These are phyloP conservation scores for Stichopus chloronotus DNA, from an alignment of 35 echinoderm and acorn worm species.

Conservation along the genomic window DNA sequence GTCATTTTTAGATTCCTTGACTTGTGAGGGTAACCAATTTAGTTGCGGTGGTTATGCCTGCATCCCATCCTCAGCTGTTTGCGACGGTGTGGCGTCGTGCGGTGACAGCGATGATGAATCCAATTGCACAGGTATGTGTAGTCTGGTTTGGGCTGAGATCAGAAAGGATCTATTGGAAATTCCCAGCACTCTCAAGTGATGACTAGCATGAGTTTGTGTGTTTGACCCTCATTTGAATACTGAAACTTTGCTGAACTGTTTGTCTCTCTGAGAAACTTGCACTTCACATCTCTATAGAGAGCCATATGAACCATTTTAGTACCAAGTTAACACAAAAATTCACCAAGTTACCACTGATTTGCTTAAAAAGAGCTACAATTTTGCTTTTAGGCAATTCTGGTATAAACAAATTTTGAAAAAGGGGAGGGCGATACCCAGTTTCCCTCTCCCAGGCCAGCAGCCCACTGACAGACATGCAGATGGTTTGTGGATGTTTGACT, in stretches of 20 bases:
- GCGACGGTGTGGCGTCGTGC: slow-evolving; percentile 34
- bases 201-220: background rate
- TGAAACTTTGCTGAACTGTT: background rate
- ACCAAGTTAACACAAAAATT: too few relatives aligned
- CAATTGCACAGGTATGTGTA: slow-evolving; percentile 22
- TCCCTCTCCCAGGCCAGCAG: too few relatives aligned
- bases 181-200: background rate
- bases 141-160: background rate
- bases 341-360: too few relatives aligned
- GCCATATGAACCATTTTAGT: too few relatives aligned
- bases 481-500: too few relatives aligned
- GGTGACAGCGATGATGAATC: background rate
- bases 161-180: background rate
- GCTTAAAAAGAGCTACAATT: too few relatives aligned
- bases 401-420: too few relatives aligned
- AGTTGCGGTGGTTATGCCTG: slow-evolving; percentile 27
- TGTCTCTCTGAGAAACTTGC: background rate
- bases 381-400: too few relatives aligned
- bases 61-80: slow-evolving; percentile 25
- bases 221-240: too few relatives aligned
- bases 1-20: slow-evolving; percentile 5
- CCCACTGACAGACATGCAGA: too few relatives aligned
- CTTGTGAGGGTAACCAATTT: slow-evolving; percentile 15
- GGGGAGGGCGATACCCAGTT: too few relatives aligned
- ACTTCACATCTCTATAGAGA: too few relatives aligned